These are phyloP conservation scores for Cliona cf. orientalis DNA, from an alignment of 37 sponge, comb jelly and placozoan species.

Conservation along the genomic window DNA sequence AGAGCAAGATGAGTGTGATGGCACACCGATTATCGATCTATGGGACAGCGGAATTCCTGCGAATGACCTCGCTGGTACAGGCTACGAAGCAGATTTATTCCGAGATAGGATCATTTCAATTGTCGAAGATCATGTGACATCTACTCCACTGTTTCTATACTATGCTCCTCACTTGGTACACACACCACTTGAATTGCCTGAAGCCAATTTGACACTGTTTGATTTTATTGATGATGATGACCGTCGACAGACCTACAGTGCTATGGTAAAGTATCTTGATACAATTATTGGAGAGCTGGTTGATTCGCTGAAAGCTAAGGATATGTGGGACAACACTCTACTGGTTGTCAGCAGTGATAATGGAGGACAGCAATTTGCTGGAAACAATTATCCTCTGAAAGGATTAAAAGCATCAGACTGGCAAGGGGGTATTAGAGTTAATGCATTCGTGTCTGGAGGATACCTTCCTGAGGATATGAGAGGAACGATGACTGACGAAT, in stretches of 20 bases:
- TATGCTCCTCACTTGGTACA: not conserved
- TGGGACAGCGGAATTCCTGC: conserved; percentile 37
- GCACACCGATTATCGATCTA: conserved; percentile 12
- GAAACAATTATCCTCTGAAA: not conserved
- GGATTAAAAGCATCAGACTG: too few relatives aligned
- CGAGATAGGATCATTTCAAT: not conserved
- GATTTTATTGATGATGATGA: not conserved
- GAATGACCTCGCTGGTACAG: not conserved
- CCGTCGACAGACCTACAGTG: not conserved
- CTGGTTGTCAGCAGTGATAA: too few relatives aligned
- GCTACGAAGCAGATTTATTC: conserved; percentile 20
- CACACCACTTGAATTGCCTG: not conserved
- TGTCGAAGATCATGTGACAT: not conserved
- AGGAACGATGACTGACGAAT: too few relatives aligned
- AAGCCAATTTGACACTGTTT: not conserved
- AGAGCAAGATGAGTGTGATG: not conserved
- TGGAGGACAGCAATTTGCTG: not conserved
- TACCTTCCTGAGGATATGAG: too few relatives aligned
- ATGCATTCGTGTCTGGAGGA: not conserved
- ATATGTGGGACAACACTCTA: not conserved
- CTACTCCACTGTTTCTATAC: conserved; percentile 7
- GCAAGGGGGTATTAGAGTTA: not conserved
- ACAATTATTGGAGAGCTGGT: not conserved
- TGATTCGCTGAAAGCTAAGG: not conserved
- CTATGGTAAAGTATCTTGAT: not conserved